Evolutionary conservation across 2,113 vertebrate species (phyloP).

Genomic region (Gymnorhina tibicen): DNA sequence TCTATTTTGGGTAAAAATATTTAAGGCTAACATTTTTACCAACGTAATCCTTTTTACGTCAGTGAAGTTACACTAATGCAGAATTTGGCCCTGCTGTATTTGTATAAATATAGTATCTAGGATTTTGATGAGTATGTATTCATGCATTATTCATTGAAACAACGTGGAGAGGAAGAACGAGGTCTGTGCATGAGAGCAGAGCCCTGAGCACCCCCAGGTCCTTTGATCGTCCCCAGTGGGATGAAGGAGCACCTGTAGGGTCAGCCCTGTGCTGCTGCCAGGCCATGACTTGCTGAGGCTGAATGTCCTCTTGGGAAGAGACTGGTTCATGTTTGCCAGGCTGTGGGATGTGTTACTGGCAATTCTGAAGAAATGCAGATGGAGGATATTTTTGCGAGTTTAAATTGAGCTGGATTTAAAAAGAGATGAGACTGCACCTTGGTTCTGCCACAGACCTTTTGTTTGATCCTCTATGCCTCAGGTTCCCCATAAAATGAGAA

Average conservation of each 20-base stretch:
- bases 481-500: not conserved
- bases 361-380: not conserved
- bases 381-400: not conserved
- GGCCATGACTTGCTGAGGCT: not conserved
- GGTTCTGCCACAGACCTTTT: not conserved
- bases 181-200: not conserved
- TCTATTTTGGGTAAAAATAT: slow-evolving; percentile 5
- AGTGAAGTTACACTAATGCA: not conserved
- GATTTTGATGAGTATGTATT: not conserved
- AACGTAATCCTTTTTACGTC: not conserved
- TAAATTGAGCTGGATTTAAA: not conserved
- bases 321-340: not conserved
- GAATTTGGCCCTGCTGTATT: not conserved
- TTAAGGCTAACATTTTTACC: not conserved
- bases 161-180: not conserved
- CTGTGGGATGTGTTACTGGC: not conserved
- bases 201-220: not conserved
- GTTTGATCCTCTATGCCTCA: not conserved
- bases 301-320: not conserved
- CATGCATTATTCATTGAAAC: slow-evolving; percentile 20
- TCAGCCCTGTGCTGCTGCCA: not conserved
- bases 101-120: slow-evolving; percentile 17
- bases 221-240: accelerated
- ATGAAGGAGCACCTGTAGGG: not conserved
- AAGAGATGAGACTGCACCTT: not conserved